Evolutionary conservation across 1,140 invertebrate species (phyloP).

Genomic region (Neodiprion fabricii): DNA sequence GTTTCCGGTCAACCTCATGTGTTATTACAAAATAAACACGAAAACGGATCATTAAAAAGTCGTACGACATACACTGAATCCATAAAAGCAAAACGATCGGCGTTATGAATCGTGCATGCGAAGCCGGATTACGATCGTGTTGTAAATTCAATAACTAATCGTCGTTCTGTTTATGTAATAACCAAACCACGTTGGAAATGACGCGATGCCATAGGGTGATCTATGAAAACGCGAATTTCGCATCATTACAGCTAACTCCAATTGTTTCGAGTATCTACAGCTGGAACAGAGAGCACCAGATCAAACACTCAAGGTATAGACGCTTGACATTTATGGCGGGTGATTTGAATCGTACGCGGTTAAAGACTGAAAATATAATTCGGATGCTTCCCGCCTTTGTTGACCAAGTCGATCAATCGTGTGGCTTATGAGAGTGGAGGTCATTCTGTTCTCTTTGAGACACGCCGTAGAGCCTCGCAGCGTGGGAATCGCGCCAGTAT

Average conservation of each 20-base stretch:
- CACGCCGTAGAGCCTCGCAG: conserved; percentile 35
- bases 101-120: too few species aligned
- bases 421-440: neutral
- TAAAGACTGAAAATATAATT: neutral
- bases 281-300: too few species aligned
- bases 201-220: too few species aligned
- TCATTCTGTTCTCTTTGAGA: neutral
- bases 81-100: too few species aligned
- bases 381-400: neutral
- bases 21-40: neutral
- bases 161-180: too few species aligned
- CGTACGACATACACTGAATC: neutral
- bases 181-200: too few species aligned
- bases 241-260: too few species aligned
- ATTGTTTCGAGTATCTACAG: too few species aligned
- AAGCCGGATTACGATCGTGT: too few species aligned
- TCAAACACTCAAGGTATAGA: too few species aligned
- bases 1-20: neutral
- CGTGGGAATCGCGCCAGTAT: conserved; percentile 43
- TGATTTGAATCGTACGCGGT: neutral
- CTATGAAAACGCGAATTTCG: too few species aligned
- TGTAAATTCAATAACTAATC: too few species aligned
- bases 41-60: neutral
- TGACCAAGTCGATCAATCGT: neutral
- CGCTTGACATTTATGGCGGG: neutral